Conservation (phyloP, 2,888 invertebrate genomes). For the Invenusta paracnida region DNA sequence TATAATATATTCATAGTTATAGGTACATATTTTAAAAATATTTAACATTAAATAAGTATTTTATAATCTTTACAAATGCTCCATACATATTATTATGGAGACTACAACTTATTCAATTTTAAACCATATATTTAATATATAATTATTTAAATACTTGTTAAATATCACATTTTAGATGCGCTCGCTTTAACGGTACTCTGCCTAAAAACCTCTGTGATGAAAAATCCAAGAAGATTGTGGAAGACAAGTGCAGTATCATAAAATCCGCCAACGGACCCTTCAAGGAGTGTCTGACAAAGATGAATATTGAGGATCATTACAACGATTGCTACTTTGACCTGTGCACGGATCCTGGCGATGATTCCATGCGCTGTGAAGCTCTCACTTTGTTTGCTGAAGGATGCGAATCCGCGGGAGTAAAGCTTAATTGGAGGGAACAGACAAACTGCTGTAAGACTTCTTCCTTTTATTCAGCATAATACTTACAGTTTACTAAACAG, state of each 20-base stretch:
- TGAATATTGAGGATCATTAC: constrained; percentile 3
- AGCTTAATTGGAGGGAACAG: constrained; percentile 14
- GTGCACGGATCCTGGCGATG: constrained; percentile 34
- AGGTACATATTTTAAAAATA: too few relatives aligned
- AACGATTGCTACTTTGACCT: constrained; percentile 35
- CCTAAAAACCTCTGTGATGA: constrained; percentile 27
- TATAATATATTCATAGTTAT: too few relatives aligned
- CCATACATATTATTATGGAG: too few relatives aligned
- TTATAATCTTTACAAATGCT: too few relatives aligned
- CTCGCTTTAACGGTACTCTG: neutral
- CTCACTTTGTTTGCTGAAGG: neutral
- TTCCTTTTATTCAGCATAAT: too few relatives aligned
- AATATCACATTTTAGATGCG: constrained; percentile 6
- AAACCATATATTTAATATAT: too few relatives aligned
- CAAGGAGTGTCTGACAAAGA: neutral
- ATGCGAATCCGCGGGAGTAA: neutral
- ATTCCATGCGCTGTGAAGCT: neutral
- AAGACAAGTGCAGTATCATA: constrained; percentile 7
- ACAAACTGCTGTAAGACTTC: constrained; percentile 31
- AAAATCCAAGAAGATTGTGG: neutral
- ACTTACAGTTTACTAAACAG: too few relatives aligned
- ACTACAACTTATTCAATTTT: too few relatives aligned
- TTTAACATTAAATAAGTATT: too few relatives aligned
- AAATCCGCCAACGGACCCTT: constrained; percentile 20
- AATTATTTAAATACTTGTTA: too few relatives aligned